phyloP scores from a whole-genome alignment of 2,797 vertebrate genomes.

The Echiichthys vipera region DNA sequence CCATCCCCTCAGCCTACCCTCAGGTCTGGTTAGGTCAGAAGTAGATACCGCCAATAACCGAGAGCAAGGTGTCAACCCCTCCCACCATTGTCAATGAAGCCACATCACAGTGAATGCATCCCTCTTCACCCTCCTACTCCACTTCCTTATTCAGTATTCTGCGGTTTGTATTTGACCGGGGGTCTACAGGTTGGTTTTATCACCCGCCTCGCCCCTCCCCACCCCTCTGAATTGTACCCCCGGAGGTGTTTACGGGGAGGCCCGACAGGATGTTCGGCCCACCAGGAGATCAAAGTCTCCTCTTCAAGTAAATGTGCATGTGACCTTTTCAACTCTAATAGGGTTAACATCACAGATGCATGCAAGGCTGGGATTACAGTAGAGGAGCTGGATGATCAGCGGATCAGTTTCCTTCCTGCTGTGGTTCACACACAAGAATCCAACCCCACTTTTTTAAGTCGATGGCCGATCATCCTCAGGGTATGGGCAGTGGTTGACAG shows the following conservation, averaged over 20 bases:
- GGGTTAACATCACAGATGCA: conserved; percentile 75
- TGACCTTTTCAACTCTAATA: conserved; percentile 84
- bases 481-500: conserved; percentile 26
- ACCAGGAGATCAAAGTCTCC: conserved; percentile 83
- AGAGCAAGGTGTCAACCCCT: conserved; percentile 80
- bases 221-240: conserved; percentile 77
- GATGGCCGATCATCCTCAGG: conserved; percentile 32
- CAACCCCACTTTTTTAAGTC: conserved; percentile 46
- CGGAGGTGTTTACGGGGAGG: conserved; percentile 85
- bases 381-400: conserved; percentile 58
- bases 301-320: conserved; percentile 75
- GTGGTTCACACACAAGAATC: conserved; percentile 51
- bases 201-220: conserved; percentile 52
- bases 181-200: conserved; percentile 72
- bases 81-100: conserved; percentile 77
- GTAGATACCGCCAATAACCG: conserved; percentile 63
- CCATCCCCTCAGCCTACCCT: conserved; percentile 44
- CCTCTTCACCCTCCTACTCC: conserved; percentile 48
- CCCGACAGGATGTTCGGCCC: conserved; percentile 86
- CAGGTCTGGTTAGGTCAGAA: conserved; percentile 57
- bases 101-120: conserved; percentile 71
- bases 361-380: conserved; percentile 71
- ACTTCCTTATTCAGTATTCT: conserved; percentile 63
- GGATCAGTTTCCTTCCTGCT: conserved; percentile 65
- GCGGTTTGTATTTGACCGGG: conserved; percentile 71